Conservation (phyloP, 2,113 vertebrate genomes). For the Geococcyx californianus region DNA sequence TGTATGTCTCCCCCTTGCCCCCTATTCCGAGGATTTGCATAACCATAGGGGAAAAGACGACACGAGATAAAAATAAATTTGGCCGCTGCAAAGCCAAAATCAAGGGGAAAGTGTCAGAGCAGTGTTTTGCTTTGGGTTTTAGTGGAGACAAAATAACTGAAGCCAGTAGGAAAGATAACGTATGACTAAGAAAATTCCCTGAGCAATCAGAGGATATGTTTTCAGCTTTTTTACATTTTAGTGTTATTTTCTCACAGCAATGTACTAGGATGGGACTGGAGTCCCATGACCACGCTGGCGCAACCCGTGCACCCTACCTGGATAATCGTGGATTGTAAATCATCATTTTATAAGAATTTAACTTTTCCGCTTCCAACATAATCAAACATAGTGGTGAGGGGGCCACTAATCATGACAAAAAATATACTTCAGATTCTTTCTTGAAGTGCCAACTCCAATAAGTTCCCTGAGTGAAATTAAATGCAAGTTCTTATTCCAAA, state of each 20-base stretch:
- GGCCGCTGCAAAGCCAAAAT: constrained; percentile 31
- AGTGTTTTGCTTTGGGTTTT: constrained; percentile 69
- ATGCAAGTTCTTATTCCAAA: constrained; percentile 79
- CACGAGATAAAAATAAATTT: constrained; percentile 63
- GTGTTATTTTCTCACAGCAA: constrained; percentile 74
- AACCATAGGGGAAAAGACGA: constrained; percentile 47
- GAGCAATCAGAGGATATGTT: constrained; percentile 70
- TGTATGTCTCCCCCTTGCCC: constrained; percentile 67
- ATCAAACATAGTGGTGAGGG: constrained; percentile 75
- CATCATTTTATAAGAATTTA: constrained; percentile 78
- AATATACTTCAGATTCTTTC: constrained; percentile 81
- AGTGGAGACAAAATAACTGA: constrained; percentile 68
- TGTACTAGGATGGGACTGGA: constrained; percentile 61
- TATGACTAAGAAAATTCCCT: constrained; percentile 71
- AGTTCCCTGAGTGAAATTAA: constrained; percentile 82
- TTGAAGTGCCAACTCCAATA: constrained; percentile 84
- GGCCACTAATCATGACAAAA: constrained; percentile 83
- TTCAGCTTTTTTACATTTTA: constrained; percentile 64
- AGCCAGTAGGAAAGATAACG: constrained; percentile 51
- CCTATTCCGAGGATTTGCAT: constrained; percentile 63
- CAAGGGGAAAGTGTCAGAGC: constrained; percentile 68
- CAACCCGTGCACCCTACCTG: constrained; percentile 74
- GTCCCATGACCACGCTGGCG: constrained; percentile 68
- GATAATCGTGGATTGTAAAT: constrained; percentile 76
- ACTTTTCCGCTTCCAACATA: constrained; percentile 81